Conservation (phyloP, 2,113 vertebrate species). For the Oncorhynchus mykiss region DNA sequence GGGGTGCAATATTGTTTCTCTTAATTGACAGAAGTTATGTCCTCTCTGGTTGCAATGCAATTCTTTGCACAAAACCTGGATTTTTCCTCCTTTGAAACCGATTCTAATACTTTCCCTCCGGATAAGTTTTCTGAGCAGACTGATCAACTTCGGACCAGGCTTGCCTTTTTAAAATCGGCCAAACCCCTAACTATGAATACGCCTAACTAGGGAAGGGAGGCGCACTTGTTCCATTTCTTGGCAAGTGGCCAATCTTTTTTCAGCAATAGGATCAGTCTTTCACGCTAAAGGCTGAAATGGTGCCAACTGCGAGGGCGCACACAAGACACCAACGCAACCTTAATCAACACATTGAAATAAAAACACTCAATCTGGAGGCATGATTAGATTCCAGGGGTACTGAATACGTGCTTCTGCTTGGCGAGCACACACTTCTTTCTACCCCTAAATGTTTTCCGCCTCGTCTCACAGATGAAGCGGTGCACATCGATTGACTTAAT, state of each 20-base stretch:
- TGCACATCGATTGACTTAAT: not conserved
- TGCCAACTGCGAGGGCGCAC: slow-evolving; percentile 75
- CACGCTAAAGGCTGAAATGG: slow-evolving; percentile 85
- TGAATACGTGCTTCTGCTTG: not conserved
- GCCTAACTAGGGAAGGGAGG: slow-evolving; percentile 73
- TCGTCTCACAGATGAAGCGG: not conserved
- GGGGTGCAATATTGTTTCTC: not conserved
- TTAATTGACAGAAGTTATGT: slow-evolving; percentile 45
- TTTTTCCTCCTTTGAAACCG: slow-evolving; percentile 62
- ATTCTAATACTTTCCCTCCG: slow-evolving; percentile 84
- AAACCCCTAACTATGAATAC: slow-evolving; percentile 76
- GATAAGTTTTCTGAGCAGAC: slow-evolving; percentile 94
- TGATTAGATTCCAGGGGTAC: not conserved
- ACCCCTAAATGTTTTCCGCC: not conserved
- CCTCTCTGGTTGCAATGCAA: slow-evolving; percentile 59
- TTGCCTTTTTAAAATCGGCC: slow-evolving; percentile 94
- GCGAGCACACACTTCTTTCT: not conserved
- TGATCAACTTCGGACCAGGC: slow-evolving; percentile 86
- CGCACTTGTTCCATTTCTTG: slow-evolving; percentile 83
- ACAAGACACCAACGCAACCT: slow-evolving; percentile 43
- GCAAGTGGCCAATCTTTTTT: slow-evolving; percentile 82
- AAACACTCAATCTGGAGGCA: slow-evolving; percentile 18
- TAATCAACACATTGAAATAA: slow-evolving; percentile 23
- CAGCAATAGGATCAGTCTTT: slow-evolving; percentile 87
- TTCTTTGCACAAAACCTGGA: slow-evolving; percentile 60